Percentiles rank a stretch among this genome's conserved stretches.
Evolutionary conservation across 2,113 vertebrate species (phyloP).

Genomic region (Ascaphus truei): DNA sequence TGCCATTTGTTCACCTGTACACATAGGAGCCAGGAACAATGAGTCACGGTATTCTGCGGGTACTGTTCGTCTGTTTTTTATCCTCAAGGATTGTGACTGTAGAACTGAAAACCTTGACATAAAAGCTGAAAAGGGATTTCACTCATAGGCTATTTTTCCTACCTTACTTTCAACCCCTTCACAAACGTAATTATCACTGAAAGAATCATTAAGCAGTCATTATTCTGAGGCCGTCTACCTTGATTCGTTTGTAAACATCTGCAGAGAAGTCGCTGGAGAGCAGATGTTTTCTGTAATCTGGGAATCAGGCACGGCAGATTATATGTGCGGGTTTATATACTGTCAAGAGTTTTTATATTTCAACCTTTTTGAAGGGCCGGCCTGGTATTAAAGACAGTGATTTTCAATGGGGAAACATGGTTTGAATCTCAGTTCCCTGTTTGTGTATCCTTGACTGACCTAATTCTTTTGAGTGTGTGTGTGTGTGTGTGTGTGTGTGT

Average conservation of each 20-base stretch:
- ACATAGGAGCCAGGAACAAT: too few relatives aligned
- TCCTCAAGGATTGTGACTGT: neutral
- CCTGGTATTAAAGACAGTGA: neutral
- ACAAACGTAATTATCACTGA: rapidly evolving
- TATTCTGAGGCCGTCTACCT: conserved; percentile 10
- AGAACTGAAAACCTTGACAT: neutral
- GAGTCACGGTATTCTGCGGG: too few relatives aligned
- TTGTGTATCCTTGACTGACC: neutral
- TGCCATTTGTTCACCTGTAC: too few relatives aligned
- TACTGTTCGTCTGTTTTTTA: rapidly evolving
- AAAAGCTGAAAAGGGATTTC: neutral
- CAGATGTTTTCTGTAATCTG: conserved; percentile 62
- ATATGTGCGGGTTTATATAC: conserved; percentile 31
- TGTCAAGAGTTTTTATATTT: neutral
- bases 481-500: too few relatives aligned
- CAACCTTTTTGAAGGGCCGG: neutral
- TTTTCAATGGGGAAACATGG: neutral
- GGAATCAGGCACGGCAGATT: conserved; percentile 50
- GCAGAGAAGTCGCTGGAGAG: conserved; percentile 44
- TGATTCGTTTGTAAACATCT: conserved; percentile 46
- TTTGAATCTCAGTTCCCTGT: neutral
- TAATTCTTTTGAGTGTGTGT: too few relatives aligned
- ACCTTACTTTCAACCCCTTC: neutral
- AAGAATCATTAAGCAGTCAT: neutral
- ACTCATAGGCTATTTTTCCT: conserved; percentile 9